phyloP scores from a whole-genome alignment of 1,140 invertebrate species.

The Colletes latitarsis region DNA sequence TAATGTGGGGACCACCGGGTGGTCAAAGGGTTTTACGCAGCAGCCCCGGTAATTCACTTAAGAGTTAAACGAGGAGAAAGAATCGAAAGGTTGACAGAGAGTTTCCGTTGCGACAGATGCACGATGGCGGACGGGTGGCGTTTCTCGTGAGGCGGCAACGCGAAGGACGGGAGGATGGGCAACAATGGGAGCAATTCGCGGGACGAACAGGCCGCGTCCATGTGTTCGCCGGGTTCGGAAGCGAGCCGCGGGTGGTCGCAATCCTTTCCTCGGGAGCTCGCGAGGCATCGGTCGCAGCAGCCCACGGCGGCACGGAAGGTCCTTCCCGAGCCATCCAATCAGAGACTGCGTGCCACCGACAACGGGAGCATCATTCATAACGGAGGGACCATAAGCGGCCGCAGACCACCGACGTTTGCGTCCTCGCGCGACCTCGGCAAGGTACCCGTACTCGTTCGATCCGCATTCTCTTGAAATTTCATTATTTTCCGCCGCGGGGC shows the following conservation, averaged over 20 bases:
- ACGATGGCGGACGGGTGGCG: slow-evolving; percentile 55
- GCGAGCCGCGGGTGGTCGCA: slow-evolving; percentile 77
- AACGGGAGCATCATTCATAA: slow-evolving; percentile 90
- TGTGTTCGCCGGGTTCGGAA: slow-evolving; percentile 43
- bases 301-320: slow-evolving; percentile 83
- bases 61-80: too few species aligned
- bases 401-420: slow-evolving; percentile 75
- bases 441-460: slow-evolving; percentile 42
- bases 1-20: too few species aligned
- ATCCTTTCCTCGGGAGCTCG: slow-evolving; percentile 78
- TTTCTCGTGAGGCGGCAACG: slow-evolving; percentile 43
- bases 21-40: too few species aligned
- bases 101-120: slow-evolving; percentile 41
- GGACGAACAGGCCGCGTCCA: slow-evolving; percentile 9
- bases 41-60: too few species aligned
- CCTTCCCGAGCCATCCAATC: slow-evolving; percentile 84
- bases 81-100: too few species aligned
- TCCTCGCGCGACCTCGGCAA: slow-evolving; percentile 72
- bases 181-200: slow-evolving; percentile 68
- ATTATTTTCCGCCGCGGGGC: too few species aligned
- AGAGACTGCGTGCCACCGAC: slow-evolving; percentile 86
- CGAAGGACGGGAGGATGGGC: slow-evolving; percentile 66
- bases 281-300: slow-evolving; percentile 69
- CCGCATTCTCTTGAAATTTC: too few species aligned
- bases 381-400: slow-evolving; percentile 88